Evolutionary conservation across 1,140 invertebrate species (phyloP), one percentile per base, ranked within the genome.

Genomic region (Andrena cerasifolii): DNA sequence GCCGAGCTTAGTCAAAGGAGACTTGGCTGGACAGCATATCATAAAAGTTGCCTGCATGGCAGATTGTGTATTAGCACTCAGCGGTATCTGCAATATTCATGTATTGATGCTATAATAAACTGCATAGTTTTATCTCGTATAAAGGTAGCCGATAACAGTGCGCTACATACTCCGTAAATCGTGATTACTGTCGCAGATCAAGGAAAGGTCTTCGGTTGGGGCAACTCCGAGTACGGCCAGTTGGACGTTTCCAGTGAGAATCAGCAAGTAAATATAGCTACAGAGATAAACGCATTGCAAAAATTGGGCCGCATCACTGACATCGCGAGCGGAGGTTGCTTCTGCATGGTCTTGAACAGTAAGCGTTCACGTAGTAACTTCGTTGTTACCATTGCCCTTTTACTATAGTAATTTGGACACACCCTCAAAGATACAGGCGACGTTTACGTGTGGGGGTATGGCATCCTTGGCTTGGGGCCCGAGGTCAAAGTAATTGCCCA

Each of bases 161-260:
- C 28, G 43, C 18, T 21, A 21, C 33, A 36, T 24, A 26, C n/a
- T 47, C 3, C 2, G 3, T 24, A 7, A 21, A 40, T 26, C 47
- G 2, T 31, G 43, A 45, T 12, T 14, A 18, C 43, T 26, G 43
- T 66, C 93, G 65, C 90, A 97, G 98, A 98, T 84, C 95, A 96
- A 89, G 98, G 98, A 24, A 97, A 99, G 86, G 93, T 99, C 2
- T 99, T 99, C 94, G 98, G 98, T 0, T 99, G 98, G 98, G 98
- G 99, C 26, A 99, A 99, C 90, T 96, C 96, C 1, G 99, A 99
- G 93, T 99, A 99, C 89, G 95, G 95, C 3, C 98, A 99, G 90
- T 92, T 99, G n/a, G n/a, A 43, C 87, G 93, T 47, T n/a, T 73
- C 1, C 14, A 73, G 1, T 24, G 87, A 91, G n/a, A 86, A 51